Base-by-base conservation (phyloP, 2,113 vertebrate species). In the Rhea pennata region DNA sequence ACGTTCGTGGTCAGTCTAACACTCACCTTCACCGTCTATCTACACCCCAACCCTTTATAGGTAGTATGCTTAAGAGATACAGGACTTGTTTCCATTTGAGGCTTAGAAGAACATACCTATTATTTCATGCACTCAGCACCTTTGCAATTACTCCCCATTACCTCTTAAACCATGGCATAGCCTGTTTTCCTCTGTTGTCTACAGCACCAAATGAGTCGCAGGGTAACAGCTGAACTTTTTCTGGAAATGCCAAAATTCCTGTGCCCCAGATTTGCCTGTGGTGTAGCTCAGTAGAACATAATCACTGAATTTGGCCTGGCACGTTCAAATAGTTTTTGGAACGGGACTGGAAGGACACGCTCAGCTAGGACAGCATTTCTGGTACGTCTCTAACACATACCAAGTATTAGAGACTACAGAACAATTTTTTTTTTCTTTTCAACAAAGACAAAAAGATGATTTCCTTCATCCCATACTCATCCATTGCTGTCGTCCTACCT, bases 181-280 rank as follows among this genome's bases (percentile, higher is more conserved):
- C 44, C 27, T 59, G 91, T 77, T 90, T 83, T n/a, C n/a, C 10
- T 84, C 83, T 53, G 33, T 81, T 56, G 8, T 67, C 54, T 81
- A n/a, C 0, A 22, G 23, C 44, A 71, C n/a, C 21, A 17, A n/a
- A 64, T 15, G 40, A 77, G 36, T 61, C 83, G 44, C 0, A 0
- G 69, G 67, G 71, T 67, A 36, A 66, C 40, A 83, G 36, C 7
- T 84, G 46, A 92, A 66, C 64, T 72, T 2, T 62, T 79, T 33
- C 59, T 67, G 33, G 70, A 94, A 96, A 96, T 59, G 58, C 44
- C 84, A 67, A 95, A 48, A 12, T 67, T 23, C 72, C 83, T 36
- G 17, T 7, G 27, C 17, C 59, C 72, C 70, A 88, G 88, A 53
- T 64, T 91, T 2, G 6, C n/a, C 66, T 14, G 2, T 51, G 33